Conservation (phyloP, 2,113 vertebrate species). For the Crocuta crocuta region DNA sequence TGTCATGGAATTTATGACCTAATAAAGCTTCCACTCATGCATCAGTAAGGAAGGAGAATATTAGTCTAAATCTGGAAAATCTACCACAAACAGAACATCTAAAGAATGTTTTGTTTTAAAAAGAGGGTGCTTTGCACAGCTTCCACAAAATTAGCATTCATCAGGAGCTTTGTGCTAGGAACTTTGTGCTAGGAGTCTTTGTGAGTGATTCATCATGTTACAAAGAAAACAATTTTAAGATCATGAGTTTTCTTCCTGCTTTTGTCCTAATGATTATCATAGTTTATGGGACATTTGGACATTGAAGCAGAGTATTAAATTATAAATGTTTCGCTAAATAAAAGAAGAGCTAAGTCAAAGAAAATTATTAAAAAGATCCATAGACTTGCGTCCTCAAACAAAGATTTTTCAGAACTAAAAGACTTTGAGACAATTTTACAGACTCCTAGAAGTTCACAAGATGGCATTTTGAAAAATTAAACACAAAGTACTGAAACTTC, state of each 20-base stretch:
- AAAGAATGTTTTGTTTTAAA: slow-evolving; percentile 57
- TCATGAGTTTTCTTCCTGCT: slow-evolving; percentile 46
- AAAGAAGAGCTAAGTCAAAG: slow-evolving; percentile 53
- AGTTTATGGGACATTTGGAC: slow-evolving; percentile 25
- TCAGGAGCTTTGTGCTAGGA: neutral
- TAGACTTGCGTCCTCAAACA: slow-evolving; percentile 15
- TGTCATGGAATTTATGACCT: neutral
- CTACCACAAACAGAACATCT: slow-evolving; percentile 17
- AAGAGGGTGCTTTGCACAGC: neutral
- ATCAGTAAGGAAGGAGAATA: neutral
- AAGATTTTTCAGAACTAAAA: slow-evolving; percentile 41
- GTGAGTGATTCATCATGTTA: slow-evolving; percentile 25
- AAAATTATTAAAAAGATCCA: slow-evolving; percentile 21
- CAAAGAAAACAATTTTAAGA: slow-evolving; percentile 24
- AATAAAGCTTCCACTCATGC: neutral
- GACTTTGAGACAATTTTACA: slow-evolving; percentile 45
- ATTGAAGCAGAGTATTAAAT: slow-evolving; percentile 39
- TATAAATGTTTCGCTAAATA: slow-evolving; percentile 59
- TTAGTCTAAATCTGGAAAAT: slow-evolving; percentile 22
- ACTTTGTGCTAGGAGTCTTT: neutral
- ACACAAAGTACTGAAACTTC: neutral
- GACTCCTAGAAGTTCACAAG: slow-evolving; percentile 10
- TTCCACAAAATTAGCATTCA: slow-evolving; percentile 33
- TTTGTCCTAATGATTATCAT: slow-evolving; percentile 3
- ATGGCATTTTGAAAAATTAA: neutral